Evolutionary conservation across 2,888 invertebrate species (phyloP), one percentile per base, ranked within the genome.

Genomic region (Osedax frankpressi): DNA sequence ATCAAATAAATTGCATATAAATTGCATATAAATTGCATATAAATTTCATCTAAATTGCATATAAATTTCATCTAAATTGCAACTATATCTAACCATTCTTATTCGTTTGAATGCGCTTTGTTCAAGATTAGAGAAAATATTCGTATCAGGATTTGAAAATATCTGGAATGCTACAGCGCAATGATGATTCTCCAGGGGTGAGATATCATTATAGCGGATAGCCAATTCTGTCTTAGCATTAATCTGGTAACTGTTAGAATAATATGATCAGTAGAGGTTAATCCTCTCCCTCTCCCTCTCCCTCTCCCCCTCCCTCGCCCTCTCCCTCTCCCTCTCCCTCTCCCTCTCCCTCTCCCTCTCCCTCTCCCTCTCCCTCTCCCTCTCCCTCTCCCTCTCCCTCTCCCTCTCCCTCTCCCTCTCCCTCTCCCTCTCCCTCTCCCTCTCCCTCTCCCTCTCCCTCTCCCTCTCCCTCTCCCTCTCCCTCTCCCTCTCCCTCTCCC

Each of bases 121-220:
- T 73, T 84, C 81, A 79, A 91, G 87, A 79, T 89, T 89, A 78
- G 89, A 88, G 81, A 91, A 75, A 26, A 78, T 90, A 84, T 92
- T 92, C 84, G 90, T 90, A 81, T 91, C 90, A 73, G 90, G 89
- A 81, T 90, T 88, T 81, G 90, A 90, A 78, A 92, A 86, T 78
- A 92, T 88, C 76, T 90, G 89, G 84, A 92, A 92, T 68, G 91
- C 90, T 79, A 92, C 90, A 76, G 91, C 91, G 84, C 91, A 91
- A 82, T 92, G 92, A 84, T 92, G 92, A 84, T 92, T 92, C 85
- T 92, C 92, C 82, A 92, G 85, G 1, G 91, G 91, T 72, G 91
- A 91, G 81, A 91, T 91, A 86, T 92, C 91, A 85, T 92, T 92
- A 86, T 92, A 92, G 75, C 91, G 88, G 77, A 92, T 87, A 30